phyloP scores from a whole-genome alignment of 2,888 invertebrate species.

The Vannuccia rotundouncinata region DNA sequence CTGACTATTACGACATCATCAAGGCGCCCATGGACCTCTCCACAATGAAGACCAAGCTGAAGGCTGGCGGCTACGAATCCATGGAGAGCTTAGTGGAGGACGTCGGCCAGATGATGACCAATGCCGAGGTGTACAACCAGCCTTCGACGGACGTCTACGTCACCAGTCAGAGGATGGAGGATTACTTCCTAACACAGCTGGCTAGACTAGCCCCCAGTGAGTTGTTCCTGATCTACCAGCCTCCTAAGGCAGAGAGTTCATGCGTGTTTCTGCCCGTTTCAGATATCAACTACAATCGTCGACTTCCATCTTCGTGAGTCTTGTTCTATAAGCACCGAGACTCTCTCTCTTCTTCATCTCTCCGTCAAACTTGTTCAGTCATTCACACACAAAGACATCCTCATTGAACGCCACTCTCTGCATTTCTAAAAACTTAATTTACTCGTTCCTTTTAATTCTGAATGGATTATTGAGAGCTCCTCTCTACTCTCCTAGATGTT shows the following conservation, averaged over 20 bases:
- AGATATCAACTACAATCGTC: neutral
- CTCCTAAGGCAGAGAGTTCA: too few species aligned
- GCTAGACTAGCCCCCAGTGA: neutral
- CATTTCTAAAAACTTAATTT: too few species aligned
- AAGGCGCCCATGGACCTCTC: conserved; percentile 99
- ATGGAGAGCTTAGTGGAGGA: neutral
- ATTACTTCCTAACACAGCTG: neutral
- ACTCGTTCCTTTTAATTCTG: too few species aligned
- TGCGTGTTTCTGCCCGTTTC: neutral
- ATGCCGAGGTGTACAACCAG: neutral
- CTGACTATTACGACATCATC: conserved; percentile 96
- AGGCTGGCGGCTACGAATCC: conserved; percentile 66
- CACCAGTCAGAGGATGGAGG: neutral
- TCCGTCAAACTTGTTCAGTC: too few species aligned
- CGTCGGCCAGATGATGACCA: neutral
- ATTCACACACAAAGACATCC: too few species aligned
- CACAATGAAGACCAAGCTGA: conserved; percentile 79
- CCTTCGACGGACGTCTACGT: neutral
- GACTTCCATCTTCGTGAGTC: neutral
- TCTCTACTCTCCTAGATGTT: too few species aligned
- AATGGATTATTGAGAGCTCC: too few species aligned
- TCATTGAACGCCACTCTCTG: too few species aligned
- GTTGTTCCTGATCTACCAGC: neutral
- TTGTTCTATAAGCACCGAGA: too few species aligned
- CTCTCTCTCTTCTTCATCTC: too few species aligned